Conservation (phyloP, 2,888 invertebrate species). For the Microdon myrmicae region DNA sequence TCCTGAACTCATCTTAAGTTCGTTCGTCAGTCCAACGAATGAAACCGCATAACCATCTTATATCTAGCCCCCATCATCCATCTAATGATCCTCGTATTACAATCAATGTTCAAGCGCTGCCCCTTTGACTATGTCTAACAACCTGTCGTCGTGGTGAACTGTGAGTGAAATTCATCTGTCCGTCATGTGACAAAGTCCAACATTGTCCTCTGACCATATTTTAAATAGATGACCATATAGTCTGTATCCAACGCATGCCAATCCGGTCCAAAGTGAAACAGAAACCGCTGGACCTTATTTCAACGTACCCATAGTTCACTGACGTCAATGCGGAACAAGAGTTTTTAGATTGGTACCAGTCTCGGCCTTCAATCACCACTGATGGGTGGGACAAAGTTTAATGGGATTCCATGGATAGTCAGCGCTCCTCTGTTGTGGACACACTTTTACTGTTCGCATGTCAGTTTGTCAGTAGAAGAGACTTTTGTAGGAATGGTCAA, state of each 20-base stretch:
- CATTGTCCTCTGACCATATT: slow-evolving; percentile 47
- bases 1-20: no score
- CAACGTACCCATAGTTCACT: slow-evolving; percentile 29
- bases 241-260: slow-evolving; percentile 20
- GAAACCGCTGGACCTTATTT: slow-evolving; percentile 28
- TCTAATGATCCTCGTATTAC: slow-evolving; percentile 37
- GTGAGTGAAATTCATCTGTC: slow-evolving; percentile 45
- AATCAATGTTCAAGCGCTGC: no score
- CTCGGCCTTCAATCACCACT: neutral
- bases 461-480: slow-evolving; percentile 29
- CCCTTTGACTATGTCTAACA: slow-evolving; percentile 44
- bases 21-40: no score
- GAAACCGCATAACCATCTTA: no score
- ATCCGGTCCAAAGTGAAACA: slow-evolving; percentile 37
- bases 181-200: slow-evolving; percentile 42
- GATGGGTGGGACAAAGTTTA: slow-evolving; percentile 36
- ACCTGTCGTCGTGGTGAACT: slow-evolving; percentile 36
- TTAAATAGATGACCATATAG: slow-evolving; percentile 42
- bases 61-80: no score
- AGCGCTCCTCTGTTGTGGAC: slow-evolving; percentile 7
- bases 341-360: slow-evolving; percentile 8
- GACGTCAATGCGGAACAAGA: slow-evolving; percentile 22
- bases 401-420: slow-evolving; percentile 7
- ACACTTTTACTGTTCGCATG: slow-evolving; percentile 44
- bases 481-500: slow-evolving; percentile 28